Percentiles rank a stretch among this genome's conserved stretches.
Evolutionary conservation across 2,113 vertebrate genomes (phyloP).

Genomic region (Paramisgurnus dabryanus): DNA sequence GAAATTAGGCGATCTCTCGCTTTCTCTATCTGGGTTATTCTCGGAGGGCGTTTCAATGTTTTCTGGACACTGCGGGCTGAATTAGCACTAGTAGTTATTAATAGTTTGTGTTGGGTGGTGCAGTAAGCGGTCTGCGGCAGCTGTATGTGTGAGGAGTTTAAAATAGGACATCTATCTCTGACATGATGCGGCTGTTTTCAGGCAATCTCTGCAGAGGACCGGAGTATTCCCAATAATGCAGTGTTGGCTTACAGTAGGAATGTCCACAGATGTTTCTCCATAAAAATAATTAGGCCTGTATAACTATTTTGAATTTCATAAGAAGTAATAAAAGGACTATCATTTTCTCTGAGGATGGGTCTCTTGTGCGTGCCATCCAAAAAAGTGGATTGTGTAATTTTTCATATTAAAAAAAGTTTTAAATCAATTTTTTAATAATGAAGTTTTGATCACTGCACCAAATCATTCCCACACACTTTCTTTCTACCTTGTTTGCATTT

Average conservation of each 20-base stretch:
- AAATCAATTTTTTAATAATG: no score
- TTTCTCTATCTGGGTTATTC: constrained; percentile 47
- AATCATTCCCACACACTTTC: no score
- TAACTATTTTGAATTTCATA: not conserved
- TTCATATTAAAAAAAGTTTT: no score
- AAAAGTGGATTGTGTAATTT: no score
- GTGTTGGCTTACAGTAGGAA: not conserved
- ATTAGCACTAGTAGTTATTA: constrained; percentile 48
- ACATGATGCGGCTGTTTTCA: constrained; percentile 25
- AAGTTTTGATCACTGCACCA: no score
- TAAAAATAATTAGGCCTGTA: not conserved
- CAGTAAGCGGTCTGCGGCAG: constrained; percentile 36
- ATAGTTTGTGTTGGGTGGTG: constrained; percentile 36
- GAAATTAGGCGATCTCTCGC: constrained; percentile 3
- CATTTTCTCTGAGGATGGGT: not conserved
- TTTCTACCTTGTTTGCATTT: no score
- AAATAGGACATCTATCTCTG: constrained; percentile 44
- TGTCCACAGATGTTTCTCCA: not conserved
- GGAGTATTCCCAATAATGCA: not conserved
- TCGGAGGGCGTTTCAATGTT: constrained; percentile 41
- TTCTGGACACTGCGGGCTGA: constrained; percentile 39
- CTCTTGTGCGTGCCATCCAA: not conserved
- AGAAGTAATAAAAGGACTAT: not conserved
- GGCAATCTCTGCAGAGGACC: constrained; percentile 12
- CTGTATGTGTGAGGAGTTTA: constrained; percentile 21